Conservation (phyloP, 1,140 invertebrate genomes). For the Nautilus pompilius region DNA sequence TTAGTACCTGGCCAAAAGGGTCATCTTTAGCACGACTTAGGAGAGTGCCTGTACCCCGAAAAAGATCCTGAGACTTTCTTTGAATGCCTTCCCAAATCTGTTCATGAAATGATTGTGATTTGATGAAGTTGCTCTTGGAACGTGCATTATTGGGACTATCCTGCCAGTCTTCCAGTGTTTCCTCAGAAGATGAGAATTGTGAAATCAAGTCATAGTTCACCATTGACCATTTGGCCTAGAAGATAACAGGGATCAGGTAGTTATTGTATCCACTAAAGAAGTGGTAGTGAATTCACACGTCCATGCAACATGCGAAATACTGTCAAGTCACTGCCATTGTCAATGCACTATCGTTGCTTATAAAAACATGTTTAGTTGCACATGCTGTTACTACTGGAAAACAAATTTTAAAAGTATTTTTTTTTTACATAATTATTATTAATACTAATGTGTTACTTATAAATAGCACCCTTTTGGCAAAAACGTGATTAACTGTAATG, state of each 20-base stretch:
- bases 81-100: constrained; percentile 48
- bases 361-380: no score
- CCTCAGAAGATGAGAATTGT: constrained; percentile 37
- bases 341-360: no score
- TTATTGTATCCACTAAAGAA: no score
- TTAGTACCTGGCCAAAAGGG: constrained; percentile 27
- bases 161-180: constrained; percentile 44
- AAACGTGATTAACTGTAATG: no score
- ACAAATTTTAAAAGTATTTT: no score
- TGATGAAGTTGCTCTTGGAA: constrained; percentile 38
- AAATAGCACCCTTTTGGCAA: no score
- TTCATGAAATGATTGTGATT: constrained; percentile 40
- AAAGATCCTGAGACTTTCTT: constrained; percentile 45
- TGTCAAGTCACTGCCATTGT: no score
- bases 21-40: constrained; percentile 44
- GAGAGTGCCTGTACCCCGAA: constrained; percentile 40
- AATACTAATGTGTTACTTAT: no score
- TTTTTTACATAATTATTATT: no score
- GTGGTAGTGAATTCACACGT: no score
- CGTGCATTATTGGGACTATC: constrained; percentile 21
- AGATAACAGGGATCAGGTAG: constrained; percentile 5
- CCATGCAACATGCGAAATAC: no score
- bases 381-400: no score
- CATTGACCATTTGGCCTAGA: constrained; percentile 43
- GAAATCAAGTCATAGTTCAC: constrained; percentile 17